Conservation (phyloP, 2,888 invertebrate species). For the Mesoligia furuncula region DNA sequence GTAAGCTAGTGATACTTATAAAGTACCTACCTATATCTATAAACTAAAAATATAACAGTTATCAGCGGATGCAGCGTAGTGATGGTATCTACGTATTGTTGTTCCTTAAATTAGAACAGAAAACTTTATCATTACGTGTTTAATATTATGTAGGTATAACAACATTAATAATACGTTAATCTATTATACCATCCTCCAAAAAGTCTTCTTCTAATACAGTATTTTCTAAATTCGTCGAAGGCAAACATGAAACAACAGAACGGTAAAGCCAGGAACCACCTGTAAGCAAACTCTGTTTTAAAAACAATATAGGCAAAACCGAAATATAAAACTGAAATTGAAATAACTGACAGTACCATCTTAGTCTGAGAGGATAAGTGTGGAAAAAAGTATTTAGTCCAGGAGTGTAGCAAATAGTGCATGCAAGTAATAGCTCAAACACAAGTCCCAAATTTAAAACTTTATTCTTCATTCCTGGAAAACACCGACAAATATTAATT, state of each 20-base stretch:
- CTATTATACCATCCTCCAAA: slow-evolving; percentile 84
- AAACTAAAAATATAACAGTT: slow-evolving; percentile 42
- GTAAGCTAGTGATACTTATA: slow-evolving; percentile 8
- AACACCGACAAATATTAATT: slow-evolving; percentile 79
- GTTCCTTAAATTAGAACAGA: slow-evolving; percentile 45
- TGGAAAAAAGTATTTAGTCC: slow-evolving; percentile 91
- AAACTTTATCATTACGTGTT: slow-evolving; percentile 25
- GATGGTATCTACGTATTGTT: slow-evolving; percentile 7
- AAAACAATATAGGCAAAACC: not conserved
- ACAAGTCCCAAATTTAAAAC: slow-evolving; percentile 92
- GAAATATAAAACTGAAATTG: not conserved
- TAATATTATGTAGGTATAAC: slow-evolving; percentile 16
- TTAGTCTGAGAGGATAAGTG: slow-evolving; percentile 89
- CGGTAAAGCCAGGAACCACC: slow-evolving; percentile 94
- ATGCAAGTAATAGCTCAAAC: slow-evolving; percentile 92
- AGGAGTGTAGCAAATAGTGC: slow-evolving; percentile 92
- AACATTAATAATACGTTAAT: slow-evolving; percentile 76
- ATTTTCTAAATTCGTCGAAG: slow-evolving; percentile 94
- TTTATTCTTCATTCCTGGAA: slow-evolving; percentile 93
- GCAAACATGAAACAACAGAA: slow-evolving; percentile 92
- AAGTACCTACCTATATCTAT: not conserved
- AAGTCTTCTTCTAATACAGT: slow-evolving; percentile 89
- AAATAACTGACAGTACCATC: slow-evolving; percentile 74
- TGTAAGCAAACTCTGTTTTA: slow-evolving; percentile 60
- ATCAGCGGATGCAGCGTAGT: slow-evolving; percentile 47